Evolutionary conservation across 2,797 vertebrate genomes (phyloP).

Genomic region (Chelidonichthys spinosus): DNA sequence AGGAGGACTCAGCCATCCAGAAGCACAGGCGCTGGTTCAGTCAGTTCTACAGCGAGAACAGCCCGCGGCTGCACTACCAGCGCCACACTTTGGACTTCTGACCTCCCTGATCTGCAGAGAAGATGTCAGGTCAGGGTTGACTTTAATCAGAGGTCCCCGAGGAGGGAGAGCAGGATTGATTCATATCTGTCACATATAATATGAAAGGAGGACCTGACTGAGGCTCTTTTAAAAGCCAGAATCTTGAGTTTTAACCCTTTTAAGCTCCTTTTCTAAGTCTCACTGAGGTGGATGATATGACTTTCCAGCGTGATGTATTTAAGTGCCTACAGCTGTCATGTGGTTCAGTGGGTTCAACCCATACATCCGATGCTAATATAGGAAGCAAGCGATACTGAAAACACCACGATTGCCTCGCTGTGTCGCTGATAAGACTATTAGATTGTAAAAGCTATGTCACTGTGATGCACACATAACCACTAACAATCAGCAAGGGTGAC

Average conservation of each 20-base stretch:
- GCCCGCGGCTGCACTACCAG: slow-evolving; percentile 69
- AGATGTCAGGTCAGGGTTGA: slow-evolving; percentile 22
- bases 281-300: background rate
- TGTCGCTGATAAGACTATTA: background rate
- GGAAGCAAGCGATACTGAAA: slow-evolving; percentile 5
- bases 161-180: background rate
- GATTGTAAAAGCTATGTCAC: background rate
- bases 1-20: slow-evolving; percentile 86
- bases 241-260: background rate
- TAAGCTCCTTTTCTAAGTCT: background rate
- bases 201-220: background rate
- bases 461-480: background rate
- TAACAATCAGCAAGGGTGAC: background rate
- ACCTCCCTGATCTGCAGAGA: slow-evolving; percentile 41
- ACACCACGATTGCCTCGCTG: slow-evolving; percentile 6
- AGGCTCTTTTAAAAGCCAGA: background rate
- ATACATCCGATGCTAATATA: background rate
- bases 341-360: background rate
- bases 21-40: slow-evolving; percentile 89
- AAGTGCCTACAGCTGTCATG: slow-evolving; percentile 22
- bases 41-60: slow-evolving; percentile 90
- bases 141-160: slow-evolving; percentile 22
- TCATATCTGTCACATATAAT: slow-evolving; percentile 13
- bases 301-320: background rate
- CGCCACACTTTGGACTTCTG: slow-evolving; percentile 82